Evolutionary conservation across 2,113 vertebrate genomes (phyloP).

Genomic region (Xiphophorus couchianus): DNA sequence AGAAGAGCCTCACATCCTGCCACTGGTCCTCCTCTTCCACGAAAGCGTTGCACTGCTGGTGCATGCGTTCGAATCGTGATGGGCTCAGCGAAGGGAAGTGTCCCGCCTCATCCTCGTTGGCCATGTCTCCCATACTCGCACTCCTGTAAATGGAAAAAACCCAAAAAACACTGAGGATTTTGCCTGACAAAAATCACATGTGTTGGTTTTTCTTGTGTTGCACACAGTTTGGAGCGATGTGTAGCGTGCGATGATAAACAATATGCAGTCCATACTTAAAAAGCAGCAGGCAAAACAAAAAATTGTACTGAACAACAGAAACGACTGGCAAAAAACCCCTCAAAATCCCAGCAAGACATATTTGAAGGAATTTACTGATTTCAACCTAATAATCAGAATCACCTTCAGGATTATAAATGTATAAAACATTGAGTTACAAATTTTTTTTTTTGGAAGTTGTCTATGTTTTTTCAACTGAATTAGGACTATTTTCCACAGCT

Average conservation of each 20-base stretch:
- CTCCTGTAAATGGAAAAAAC: conserved; percentile 79
- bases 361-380: too few species aligned
- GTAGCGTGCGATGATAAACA: neutral
- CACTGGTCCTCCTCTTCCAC: conserved; percentile 93
- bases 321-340: neutral
- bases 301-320: neutral
- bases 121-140: conserved; percentile 93
- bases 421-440: too few species aligned
- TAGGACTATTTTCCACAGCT: too few species aligned
- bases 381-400: too few species aligned
- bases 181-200: neutral
- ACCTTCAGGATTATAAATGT: too few species aligned
- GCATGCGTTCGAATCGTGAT: conserved; percentile 89
- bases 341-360: neutral
- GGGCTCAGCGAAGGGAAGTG: conserved; percentile 86
- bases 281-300: neutral
- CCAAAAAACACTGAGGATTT: neutral
- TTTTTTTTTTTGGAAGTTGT: too few species aligned
- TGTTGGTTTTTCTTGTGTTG: neutral
- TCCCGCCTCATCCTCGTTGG: conserved; percentile 86
- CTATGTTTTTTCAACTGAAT: too few species aligned
- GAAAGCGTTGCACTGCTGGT: conserved; percentile 86
- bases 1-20: conserved; percentile 88
- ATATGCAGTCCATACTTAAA: neutral
- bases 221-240: neutral